These are phyloP conservation scores for Gobionotothen gibberifrons DNA, from an alignment of 2,797 vertebrate species.

Conservation along the genomic window DNA sequence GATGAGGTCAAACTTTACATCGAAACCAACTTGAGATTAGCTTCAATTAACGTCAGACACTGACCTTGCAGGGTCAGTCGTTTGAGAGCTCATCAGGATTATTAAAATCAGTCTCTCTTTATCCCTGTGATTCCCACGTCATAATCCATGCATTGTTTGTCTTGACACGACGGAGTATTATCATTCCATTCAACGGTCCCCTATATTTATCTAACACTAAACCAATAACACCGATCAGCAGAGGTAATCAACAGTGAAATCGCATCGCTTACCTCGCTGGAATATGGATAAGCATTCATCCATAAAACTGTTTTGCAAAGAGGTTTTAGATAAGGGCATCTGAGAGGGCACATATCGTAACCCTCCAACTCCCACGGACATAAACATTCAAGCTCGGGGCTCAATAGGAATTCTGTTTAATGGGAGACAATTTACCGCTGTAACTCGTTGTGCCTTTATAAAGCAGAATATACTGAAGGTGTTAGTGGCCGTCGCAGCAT, in stretches of 20 bases:
- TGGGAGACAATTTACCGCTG: slow-evolving; percentile 44
- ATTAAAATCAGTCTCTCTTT: slow-evolving; percentile 60
- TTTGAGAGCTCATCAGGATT: slow-evolving; percentile 63
- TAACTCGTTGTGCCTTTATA: slow-evolving; percentile 56
- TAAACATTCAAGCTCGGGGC: slow-evolving; percentile 60
- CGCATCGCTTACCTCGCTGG: slow-evolving; percentile 72
- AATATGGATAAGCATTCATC: slow-evolving; percentile 82
- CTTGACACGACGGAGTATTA: slow-evolving; percentile 61
- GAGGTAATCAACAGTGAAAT: slow-evolving; percentile 85
- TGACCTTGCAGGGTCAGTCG: slow-evolving; percentile 69
- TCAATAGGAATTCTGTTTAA: slow-evolving; percentile 58
- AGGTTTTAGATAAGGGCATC: slow-evolving; percentile 70
- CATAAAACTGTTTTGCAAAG: slow-evolving; percentile 79
- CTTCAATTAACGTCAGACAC: slow-evolving; percentile 57
- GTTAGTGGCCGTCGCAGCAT: slow-evolving; percentile 52
- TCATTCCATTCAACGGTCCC: slow-evolving; percentile 68
- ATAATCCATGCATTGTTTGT: slow-evolving; percentile 81
- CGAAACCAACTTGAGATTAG: slow-evolving; percentile 40
- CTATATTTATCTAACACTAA: slow-evolving; percentile 80
- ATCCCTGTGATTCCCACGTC: slow-evolving; percentile 48
- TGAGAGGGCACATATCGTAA: slow-evolving; percentile 53
- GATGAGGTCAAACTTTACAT: slow-evolving; percentile 59
- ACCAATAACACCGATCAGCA: slow-evolving; percentile 78
- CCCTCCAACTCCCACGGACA: slow-evolving; percentile 47
- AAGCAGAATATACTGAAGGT: slow-evolving; percentile 55